Conservation (phyloP, 2,888 invertebrate species). For the Sinopyrophorus schimmeli region DNA sequence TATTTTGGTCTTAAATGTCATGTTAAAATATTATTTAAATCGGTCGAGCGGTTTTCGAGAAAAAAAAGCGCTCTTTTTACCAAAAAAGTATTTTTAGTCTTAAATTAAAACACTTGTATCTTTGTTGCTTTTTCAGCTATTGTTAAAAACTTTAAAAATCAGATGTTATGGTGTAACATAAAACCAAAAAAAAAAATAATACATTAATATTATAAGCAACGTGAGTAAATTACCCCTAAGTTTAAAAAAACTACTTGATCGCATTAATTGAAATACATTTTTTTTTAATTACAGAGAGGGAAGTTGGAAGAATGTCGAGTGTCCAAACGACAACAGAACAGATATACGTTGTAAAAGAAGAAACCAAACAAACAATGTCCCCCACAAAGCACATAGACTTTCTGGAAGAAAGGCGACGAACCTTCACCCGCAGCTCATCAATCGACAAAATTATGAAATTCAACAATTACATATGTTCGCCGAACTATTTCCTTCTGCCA, state of each 20-base stretch:
- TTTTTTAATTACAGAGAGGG: slow-evolving; percentile 4
- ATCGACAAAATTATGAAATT: slow-evolving; percentile 48
- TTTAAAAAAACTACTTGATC: neutral
- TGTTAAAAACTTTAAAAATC: too few species aligned
- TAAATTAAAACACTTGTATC: too few species aligned
- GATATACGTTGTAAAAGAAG: neutral
- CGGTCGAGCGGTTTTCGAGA: too few species aligned
- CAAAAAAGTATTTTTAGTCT: too few species aligned
- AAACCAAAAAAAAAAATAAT: too few species aligned
- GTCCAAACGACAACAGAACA: neutral
- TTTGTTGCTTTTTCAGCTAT: too few species aligned
- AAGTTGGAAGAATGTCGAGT: slow-evolving; percentile 6
- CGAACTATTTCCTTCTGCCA: slow-evolving; percentile 48
- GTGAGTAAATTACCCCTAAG: neutral
- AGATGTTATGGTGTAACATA: too few species aligned
- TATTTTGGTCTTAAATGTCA: too few species aligned
- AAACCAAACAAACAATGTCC: neutral
- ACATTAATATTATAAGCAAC: too few species aligned
- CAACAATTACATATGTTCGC: slow-evolving; percentile 50
- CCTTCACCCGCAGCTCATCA: slow-evolving; percentile 45
- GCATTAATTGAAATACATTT: neutral
- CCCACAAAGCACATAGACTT: neutral
- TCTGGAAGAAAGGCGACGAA: slow-evolving; percentile 35
- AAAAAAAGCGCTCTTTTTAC: too few species aligned
- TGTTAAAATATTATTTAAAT: too few species aligned